Percentiles rank a stretch among this genome's conserved stretches.
Evolutionary conservation across 2,113 vertebrate species (phyloP).

Genomic region (Ceratotherium simum): DNA sequence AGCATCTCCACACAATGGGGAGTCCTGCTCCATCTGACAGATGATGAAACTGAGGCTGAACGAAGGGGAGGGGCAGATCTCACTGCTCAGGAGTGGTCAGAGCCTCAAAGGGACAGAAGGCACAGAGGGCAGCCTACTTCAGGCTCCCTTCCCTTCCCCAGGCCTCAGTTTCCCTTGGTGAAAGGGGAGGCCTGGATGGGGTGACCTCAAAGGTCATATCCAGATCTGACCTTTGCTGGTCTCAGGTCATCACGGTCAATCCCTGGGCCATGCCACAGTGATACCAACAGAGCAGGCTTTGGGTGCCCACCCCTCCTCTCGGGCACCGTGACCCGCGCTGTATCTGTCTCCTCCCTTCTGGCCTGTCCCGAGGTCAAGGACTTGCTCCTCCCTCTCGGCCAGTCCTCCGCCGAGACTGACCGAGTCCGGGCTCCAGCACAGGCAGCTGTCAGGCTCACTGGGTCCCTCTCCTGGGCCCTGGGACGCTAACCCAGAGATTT

Average conservation of each 20-base stretch:
- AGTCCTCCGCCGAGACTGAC: background rate
- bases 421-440: background rate
- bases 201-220: background rate
- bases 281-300: background rate
- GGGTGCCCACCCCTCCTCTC: background rate
- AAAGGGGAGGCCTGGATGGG: background rate
- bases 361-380: background rate
- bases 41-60: background rate
- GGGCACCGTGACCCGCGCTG: background rate
- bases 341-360: background rate
- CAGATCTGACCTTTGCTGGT: no score
- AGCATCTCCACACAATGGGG: no score
- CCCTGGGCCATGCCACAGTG: background rate
- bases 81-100: background rate
- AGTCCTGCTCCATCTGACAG: background rate
- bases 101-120: background rate
- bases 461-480: background rate
- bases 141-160: background rate
- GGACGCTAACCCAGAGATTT: background rate
- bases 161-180: background rate
- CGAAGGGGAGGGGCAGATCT: background rate
- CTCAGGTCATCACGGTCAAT: background rate
- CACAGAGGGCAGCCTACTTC: background rate
- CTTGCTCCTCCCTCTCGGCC: background rate
- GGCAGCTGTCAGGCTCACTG: background rate